Percentiles rank a stretch among this genome's conserved stretches.
Evolutionary conservation across 2,113 vertebrate species (phyloP).

Genomic region (Electrona antarctica): DNA sequence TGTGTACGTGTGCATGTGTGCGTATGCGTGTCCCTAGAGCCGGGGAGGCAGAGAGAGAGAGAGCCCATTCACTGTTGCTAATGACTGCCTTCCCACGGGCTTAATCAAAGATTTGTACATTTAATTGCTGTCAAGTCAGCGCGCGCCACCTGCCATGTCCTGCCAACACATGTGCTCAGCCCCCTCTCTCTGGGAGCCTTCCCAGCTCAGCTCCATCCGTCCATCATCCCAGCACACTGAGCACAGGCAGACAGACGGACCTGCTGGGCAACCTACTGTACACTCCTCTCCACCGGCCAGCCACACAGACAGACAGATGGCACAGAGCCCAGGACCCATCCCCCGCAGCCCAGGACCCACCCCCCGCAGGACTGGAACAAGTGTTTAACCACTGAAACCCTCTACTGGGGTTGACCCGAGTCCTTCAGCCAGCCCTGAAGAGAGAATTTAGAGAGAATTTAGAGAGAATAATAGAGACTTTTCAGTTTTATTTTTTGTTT

Average conservation of each 20-base stretch:
- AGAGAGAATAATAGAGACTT: too few relatives aligned
- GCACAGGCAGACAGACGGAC: slow-evolving; percentile 46
- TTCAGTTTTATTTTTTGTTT: too few relatives aligned
- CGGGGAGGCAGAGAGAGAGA: slow-evolving; percentile 76
- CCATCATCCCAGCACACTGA: slow-evolving; percentile 78
- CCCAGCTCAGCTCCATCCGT: slow-evolving; percentile 76
- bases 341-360: slow-evolving; percentile 13
- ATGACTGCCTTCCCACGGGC: slow-evolving; percentile 87
- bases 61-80: slow-evolving; percentile 81
- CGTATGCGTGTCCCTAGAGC: slow-evolving; percentile 5
- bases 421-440: too few relatives aligned
- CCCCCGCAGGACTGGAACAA: too few relatives aligned
- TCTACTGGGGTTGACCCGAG: too few relatives aligned
- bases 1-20: slow-evolving; percentile 20
- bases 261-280: slow-evolving; percentile 82
- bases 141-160: slow-evolving; percentile 88
- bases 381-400: too few relatives aligned
- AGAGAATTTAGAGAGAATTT: too few relatives aligned
- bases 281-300: slow-evolving; percentile 70
- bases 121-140: slow-evolving; percentile 94
- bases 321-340: slow-evolving; percentile 32
- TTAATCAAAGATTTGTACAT: slow-evolving; percentile 95
- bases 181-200: slow-evolving; percentile 59
- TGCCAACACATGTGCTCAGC: slow-evolving; percentile 38
- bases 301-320: slow-evolving; percentile 69